Evolutionary conservation across 2,113 vertebrate species (phyloP).

Genomic region (Cromileptes altivelis): DNA sequence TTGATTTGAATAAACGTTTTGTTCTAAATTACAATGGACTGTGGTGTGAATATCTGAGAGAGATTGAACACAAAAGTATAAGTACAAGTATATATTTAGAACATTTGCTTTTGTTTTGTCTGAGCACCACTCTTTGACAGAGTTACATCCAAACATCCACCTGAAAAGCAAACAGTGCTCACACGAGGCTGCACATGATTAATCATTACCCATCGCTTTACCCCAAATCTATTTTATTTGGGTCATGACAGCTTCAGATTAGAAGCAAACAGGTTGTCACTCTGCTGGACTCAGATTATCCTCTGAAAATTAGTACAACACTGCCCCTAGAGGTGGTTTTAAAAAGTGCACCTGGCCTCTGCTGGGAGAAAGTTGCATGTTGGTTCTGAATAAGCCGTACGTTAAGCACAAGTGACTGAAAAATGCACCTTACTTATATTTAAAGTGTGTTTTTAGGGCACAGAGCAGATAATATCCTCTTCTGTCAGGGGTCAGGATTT

Average conservation of each 20-base stretch:
- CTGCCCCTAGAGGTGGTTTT: slow-evolving; percentile 61
- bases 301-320: slow-evolving; percentile 43
- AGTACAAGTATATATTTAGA: neutral
- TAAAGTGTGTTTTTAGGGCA: neutral
- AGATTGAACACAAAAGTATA: neutral
- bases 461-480: neutral
- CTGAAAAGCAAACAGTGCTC: neutral
- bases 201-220: slow-evolving; percentile 17
- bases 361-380: neutral
- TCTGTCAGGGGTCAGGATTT: neutral
- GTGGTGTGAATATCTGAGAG: neutral
- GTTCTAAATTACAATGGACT: slow-evolving; percentile 63
- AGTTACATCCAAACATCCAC: slow-evolving; percentile 12
- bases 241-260: slow-evolving; percentile 14
- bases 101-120: neutral
- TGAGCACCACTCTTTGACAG: neutral
- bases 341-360: neutral
- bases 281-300: neutral
- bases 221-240: slow-evolving; percentile 17
- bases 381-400: neutral
- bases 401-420: neutral
- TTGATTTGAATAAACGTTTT: slow-evolving; percentile 87
- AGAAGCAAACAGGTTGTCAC: slow-evolving; percentile 23
- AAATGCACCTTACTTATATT: neutral
- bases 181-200: slow-evolving; percentile 4